Conservation (phyloP, 2,113 vertebrate genomes). For the Ptychochromis oligacanthus region DNA sequence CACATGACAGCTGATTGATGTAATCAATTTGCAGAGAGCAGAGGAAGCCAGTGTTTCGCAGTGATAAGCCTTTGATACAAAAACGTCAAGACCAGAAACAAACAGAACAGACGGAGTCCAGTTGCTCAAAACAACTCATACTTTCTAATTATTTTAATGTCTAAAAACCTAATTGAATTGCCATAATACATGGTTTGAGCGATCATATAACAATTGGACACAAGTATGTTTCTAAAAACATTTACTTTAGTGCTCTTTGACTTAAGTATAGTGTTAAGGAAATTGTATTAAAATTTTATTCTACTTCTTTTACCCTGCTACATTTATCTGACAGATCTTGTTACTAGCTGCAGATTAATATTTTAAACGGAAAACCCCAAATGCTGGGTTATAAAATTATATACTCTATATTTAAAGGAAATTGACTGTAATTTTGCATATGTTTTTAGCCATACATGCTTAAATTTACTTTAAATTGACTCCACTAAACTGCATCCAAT, state of each 20-base stretch:
- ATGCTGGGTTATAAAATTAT: not conserved
- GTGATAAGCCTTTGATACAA: slow-evolving; percentile 39
- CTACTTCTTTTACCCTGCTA: not conserved
- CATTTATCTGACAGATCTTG: not conserved
- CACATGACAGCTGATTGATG: slow-evolving; percentile 54
- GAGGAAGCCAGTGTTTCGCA: slow-evolving; percentile 39
- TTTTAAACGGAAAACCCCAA: not conserved
- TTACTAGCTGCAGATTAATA: not conserved
- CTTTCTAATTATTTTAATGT: slow-evolving; percentile 7
- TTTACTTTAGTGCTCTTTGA: not conserved
- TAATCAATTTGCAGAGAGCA: slow-evolving; percentile 45
- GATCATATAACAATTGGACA: not conserved
- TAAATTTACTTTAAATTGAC: not conserved
- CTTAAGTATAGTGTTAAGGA: not conserved
- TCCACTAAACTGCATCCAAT: not conserved
- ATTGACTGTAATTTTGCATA: not conserved
- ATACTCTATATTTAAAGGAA: not conserved
- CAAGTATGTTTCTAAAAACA: not conserved
- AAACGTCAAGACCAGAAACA: slow-evolving; percentile 42
- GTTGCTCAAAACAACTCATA: slow-evolving; percentile 17
- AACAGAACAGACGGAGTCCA: slow-evolving; percentile 33
- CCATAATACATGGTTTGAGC: not conserved
- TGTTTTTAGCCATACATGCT: not conserved
- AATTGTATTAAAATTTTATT: not conserved
- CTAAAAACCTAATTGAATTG: not conserved